These are phyloP conservation scores for Balaeniceps rex DNA, from an alignment of 2,113 vertebrate genomes.

Conservation along the genomic window DNA sequence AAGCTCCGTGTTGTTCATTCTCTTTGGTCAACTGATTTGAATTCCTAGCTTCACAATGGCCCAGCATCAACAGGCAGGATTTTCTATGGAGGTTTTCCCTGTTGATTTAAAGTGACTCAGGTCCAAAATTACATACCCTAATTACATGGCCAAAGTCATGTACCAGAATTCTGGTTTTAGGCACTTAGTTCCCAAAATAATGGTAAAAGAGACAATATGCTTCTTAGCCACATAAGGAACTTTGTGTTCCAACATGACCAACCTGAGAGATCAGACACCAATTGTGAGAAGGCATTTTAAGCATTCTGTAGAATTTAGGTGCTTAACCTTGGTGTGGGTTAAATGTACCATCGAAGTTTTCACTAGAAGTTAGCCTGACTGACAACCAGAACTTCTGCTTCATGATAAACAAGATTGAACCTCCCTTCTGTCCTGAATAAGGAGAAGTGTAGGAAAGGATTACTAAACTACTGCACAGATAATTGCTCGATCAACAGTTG, in stretches of 20 bases:
- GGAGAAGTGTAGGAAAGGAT: neutral
- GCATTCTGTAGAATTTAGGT: neutral
- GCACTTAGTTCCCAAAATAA: neutral
- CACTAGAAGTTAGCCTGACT: neutral
- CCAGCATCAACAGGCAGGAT: neutral
- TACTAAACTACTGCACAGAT: neutral
- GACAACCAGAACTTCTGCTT: neutral
- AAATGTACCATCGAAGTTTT: neutral
- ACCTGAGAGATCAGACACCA: neutral
- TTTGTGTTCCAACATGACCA: neutral
- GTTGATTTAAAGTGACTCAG: neutral
- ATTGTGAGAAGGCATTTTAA: neutral
- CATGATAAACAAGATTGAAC: neutral
- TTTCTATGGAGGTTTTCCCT: neutral
- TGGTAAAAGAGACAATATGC: neutral
- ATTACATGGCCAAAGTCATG: neutral
- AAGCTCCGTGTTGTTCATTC: neutral
- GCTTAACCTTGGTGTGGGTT: neutral
- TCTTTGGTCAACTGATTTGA: neutral
- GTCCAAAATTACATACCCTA: neutral
- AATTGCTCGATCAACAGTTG: neutral
- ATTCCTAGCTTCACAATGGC: neutral
- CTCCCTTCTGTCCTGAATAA: neutral
- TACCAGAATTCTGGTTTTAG: neutral
- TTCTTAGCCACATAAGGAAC: neutral